Percentiles rank a stretch among this genome's conserved stretches.
phyloP scores from a whole-genome alignment of 2,888 invertebrate species.

The Ganaspis brasiliensis region DNA sequence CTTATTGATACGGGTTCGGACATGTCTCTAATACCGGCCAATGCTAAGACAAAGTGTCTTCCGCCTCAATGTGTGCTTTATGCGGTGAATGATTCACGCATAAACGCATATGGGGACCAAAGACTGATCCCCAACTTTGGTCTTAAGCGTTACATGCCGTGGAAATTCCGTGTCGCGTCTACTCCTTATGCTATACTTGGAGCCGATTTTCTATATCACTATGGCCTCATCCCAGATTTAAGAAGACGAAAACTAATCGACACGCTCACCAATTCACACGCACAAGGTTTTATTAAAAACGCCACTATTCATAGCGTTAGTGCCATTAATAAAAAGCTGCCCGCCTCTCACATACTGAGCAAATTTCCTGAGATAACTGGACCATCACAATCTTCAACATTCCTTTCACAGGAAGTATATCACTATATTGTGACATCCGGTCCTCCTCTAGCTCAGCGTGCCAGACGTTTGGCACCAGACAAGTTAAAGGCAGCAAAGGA shows the following conservation, averaged over 20 bases:
- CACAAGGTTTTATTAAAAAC: neutral
- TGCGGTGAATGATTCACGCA: constrained; percentile 38
- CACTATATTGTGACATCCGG: constrained; percentile 56
- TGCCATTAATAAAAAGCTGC: neutral
- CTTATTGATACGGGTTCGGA: constrained; percentile 15
- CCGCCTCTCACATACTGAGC: neutral
- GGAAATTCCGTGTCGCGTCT: constrained; percentile 40
- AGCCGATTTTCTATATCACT: constrained; percentile 26
- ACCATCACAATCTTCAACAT: neutral
- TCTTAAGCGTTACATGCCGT: constrained; percentile 37
- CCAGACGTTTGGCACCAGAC: constrained; percentile 60
- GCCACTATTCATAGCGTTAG: neutral
- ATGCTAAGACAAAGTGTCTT: neutral
- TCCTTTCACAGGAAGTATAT: constrained; percentile 22
- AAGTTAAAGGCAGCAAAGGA: constrained; percentile 60
- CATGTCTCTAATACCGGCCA: constrained; percentile 4
- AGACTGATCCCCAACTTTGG: neutral
- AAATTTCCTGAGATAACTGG: constrained; percentile 15
- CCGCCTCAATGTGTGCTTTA: neutral
- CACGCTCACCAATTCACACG: neutral
- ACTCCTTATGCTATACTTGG: constrained; percentile 36
- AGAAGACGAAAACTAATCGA: neutral
- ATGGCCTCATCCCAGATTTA: neutral
- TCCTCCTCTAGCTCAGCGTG: constrained; percentile 53
- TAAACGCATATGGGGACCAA: neutral